These are phyloP conservation scores for Drosophila setifemur DNA, from an alignment of 1,140 invertebrate genomes.

Conservation along the genomic window DNA sequence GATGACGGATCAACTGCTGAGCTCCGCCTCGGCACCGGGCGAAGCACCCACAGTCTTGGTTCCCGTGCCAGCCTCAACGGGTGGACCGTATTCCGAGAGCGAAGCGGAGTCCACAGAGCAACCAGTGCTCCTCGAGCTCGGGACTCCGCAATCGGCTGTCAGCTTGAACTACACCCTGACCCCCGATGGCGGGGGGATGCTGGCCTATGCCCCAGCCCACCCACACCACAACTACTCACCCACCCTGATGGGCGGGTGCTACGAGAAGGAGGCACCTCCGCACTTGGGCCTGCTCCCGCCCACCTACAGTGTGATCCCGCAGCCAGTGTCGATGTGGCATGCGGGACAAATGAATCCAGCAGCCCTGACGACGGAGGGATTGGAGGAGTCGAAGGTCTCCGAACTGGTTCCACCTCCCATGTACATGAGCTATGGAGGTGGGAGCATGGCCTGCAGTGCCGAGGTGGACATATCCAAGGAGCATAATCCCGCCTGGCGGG, in stretches of 20 bases:
- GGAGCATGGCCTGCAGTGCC: constrained; percentile 21
- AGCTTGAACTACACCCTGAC: constrained; percentile 55
- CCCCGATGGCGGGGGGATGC: constrained; percentile 42
- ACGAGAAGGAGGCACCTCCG: constrained; percentile 48
- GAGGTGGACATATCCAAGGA: constrained; percentile 82
- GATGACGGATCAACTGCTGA: constrained; percentile 74
- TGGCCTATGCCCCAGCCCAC: constrained; percentile 42
- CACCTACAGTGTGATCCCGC: constrained; percentile 61
- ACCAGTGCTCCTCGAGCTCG: constrained; percentile 69
- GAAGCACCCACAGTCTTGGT: constrained; percentile 47
- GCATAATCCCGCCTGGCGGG: constrained; percentile 83
- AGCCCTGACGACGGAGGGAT: not conserved
- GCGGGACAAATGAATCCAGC: not conserved
- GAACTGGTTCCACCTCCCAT: constrained; percentile 74
- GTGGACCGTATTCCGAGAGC: constrained; percentile 46
- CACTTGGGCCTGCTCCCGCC: constrained; percentile 32
- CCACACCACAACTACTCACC: constrained; percentile 45
- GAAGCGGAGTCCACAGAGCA: constrained; percentile 56
- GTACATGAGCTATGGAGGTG: constrained; percentile 61
- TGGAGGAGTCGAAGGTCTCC: constrained; percentile 34
- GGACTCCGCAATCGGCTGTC: constrained; percentile 28
- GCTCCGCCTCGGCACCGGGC: constrained; percentile 41
- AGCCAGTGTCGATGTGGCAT: constrained; percentile 72
- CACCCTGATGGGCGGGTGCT: constrained; percentile 32
- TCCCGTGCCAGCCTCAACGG: constrained; percentile 47